These are phyloP conservation scores for Amphiprion percula DNA, from an alignment of 2,113 vertebrate genomes.

Conservation along the genomic window DNA sequence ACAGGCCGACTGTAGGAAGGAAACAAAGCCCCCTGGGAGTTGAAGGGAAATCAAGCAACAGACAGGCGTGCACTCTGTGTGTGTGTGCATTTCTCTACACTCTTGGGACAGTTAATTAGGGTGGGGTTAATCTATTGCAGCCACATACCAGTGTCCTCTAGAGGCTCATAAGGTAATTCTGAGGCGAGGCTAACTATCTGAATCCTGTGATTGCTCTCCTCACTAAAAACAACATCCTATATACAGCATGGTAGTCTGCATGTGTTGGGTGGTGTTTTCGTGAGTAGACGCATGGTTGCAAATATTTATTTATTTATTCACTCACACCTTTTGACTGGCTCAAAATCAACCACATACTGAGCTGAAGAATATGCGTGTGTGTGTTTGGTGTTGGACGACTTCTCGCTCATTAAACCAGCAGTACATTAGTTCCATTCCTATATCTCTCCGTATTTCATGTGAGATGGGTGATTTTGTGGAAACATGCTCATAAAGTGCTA, in stretches of 20 bases:
- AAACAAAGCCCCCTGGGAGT: slow-evolving; percentile 56
- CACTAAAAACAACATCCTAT: slow-evolving; percentile 28
- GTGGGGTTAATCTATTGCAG: slow-evolving; percentile 58
- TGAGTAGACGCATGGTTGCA: slow-evolving; percentile 30
- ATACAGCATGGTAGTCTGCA: background rate
- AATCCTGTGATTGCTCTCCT: slow-evolving; percentile 24
- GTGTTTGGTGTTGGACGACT: slow-evolving; percentile 26
- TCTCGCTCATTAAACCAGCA: slow-evolving; percentile 69
- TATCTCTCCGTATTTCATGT: slow-evolving; percentile 41
- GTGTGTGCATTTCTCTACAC: slow-evolving; percentile 54
- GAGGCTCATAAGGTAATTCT: slow-evolving; percentile 52
- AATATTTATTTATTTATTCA: slow-evolving; percentile 11
- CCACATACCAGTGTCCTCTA: slow-evolving; percentile 62
- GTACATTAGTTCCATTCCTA: slow-evolving; percentile 38
- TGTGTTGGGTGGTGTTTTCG: background rate
- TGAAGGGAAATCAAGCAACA: slow-evolving; percentile 56
- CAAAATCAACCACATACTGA: slow-evolving; percentile 44
- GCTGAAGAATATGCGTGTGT: slow-evolving; percentile 30
- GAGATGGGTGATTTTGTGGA: slow-evolving; percentile 69
- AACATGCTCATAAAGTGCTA: slow-evolving; percentile 73
- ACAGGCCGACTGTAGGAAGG: slow-evolving; percentile 55
- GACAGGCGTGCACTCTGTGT: slow-evolving; percentile 25
- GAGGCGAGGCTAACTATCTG: slow-evolving; percentile 18
- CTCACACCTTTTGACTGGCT: slow-evolving; percentile 47
- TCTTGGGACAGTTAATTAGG: slow-evolving; percentile 66